phyloP scores from a whole-genome alignment of 1,140 invertebrate genomes.

The Philotrypesis tridentata region DNA sequence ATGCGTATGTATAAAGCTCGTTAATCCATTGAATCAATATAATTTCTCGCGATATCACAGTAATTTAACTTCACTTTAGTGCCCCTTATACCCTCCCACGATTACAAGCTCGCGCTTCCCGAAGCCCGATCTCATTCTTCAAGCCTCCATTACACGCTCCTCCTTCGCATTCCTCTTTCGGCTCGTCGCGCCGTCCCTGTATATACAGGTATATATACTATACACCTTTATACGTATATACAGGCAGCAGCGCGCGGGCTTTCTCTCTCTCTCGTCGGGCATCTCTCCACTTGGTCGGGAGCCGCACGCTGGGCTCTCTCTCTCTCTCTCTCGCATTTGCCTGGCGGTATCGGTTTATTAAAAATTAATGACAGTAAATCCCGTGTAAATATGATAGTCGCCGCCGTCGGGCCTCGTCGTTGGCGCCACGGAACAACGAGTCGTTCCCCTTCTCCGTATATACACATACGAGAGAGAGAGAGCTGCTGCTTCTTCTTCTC shows the following conservation, averaged over 20 bases:
- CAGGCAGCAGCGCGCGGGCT: too few relatives aligned
- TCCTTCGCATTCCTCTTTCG: background rate
- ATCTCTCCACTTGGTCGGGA: background rate
- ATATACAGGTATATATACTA: background rate
- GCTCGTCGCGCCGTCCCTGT: too few relatives aligned
- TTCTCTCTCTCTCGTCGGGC: too few relatives aligned
- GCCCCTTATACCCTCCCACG: background rate
- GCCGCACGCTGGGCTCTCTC: background rate
- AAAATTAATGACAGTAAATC: slow-evolving; percentile 70
- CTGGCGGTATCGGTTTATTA: slow-evolving; percentile 65
- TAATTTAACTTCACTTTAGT: background rate
- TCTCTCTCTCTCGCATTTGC: slow-evolving; percentile 22
- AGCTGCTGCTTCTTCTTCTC: background rate
- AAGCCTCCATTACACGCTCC: background rate
- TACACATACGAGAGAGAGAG: background rate
- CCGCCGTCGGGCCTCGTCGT: slow-evolving; percentile 19
- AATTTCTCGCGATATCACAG: background rate
- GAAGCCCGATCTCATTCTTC: background rate
- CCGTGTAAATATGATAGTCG: slow-evolving; percentile 65
- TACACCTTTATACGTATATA: too few relatives aligned
- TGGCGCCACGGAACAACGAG: slow-evolving; percentile 13
- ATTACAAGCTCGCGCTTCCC: background rate
- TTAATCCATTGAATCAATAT: background rate
- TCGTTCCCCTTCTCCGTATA: background rate
- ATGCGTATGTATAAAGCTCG: too few relatives aligned